A percentile compares a stretch with the other conserved stretches of the same genome.
Evolutionary conservation across 2,888 invertebrate genomes (phyloP).

Genomic region (Tiphia femorata): DNA sequence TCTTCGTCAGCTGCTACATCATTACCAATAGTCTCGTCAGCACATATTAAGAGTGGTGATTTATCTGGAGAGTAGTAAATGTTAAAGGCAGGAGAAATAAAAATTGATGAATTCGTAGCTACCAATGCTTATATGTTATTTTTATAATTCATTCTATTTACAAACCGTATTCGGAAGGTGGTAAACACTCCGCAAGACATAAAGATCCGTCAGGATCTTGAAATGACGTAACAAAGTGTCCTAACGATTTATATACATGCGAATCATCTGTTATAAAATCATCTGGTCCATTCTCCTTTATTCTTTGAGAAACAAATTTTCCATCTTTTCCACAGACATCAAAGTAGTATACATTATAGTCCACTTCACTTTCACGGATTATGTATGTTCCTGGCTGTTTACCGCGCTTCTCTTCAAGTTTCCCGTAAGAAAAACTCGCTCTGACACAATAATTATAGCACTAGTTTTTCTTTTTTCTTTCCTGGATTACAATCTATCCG

Average conservation of each 20-base stretch:
- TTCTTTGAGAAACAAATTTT: conserved; percentile 57
- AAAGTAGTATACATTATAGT: conserved; percentile 84
- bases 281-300: conserved; percentile 72
- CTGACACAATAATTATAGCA: conserved; percentile 69
- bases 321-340: conserved; percentile 82
- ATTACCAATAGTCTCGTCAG: conserved; percentile 72
- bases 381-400: conserved; percentile 85
- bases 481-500: conserved; percentile 4
- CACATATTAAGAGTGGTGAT: conserved; percentile 79
- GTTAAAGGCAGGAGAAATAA: too few relatives aligned
- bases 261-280: conserved; percentile 71
- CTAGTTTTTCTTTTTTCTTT: conserved; percentile 7
- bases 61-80: conserved; percentile 75
- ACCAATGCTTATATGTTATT: background rate
- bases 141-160: conserved; percentile 1
- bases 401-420: conserved; percentile 83
- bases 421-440: conserved; percentile 86
- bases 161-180: conserved; percentile 88
- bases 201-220: conserved; percentile 75
- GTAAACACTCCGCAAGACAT: conserved; percentile 81
- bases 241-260: conserved; percentile 73
- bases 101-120: too few relatives aligned
- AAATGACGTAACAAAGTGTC: conserved; percentile 75
- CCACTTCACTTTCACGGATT: conserved; percentile 84
- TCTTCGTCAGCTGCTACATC: conserved; percentile 74